Evolutionary conservation across 2,888 invertebrate species (phyloP), one percentile per base, ranked within the genome.

Genomic region (Pyrgus malvae): DNA sequence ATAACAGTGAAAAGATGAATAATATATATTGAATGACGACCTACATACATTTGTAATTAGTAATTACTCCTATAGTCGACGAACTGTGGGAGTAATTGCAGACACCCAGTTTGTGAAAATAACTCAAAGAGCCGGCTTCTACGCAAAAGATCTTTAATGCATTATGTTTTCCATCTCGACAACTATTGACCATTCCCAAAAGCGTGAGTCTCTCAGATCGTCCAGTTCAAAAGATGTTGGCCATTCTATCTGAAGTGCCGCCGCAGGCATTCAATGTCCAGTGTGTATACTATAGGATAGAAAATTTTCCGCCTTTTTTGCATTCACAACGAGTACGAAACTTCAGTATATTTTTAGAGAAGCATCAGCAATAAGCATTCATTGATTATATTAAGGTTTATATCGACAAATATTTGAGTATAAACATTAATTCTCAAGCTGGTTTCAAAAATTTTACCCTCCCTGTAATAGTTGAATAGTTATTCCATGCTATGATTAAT

Each of bases 211-310:
- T 3, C n/a, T 29, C 2, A 40, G 25, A 21, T 17, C 25, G 38
- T 48, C 31, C 33, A 51, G 25, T 44, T 31, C 31, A 21, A 7
- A 8, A 51, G 50, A 42, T 35, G 50, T 12, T 35, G 35, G 50
- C 42, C 8, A n/a, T 27, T 35, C 11, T 17, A 35, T 44, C 42
- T 35, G 37, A 29, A 44, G 51, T 48, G 38, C 38, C 25, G 37
- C 27, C 37, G 17, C 37, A 12, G n/a, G 19, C 19, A 19, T 51
- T 44, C 17, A 48, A 48, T 14, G 44, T 19, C 37, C 27, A 37
- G 14, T 19, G 25, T 41, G 41, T 17, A n/a, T 44, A 12, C 14
- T 37, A 21, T 12, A n/a, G 17, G 41, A 42, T 42, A 29, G 12
- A 40, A 21, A 29, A 29, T 27, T 33, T 21, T 44, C 12, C 29